Percentiles rank a stretch among this genome's conserved stretches.
Evolutionary conservation across 2,888 invertebrate species (phyloP).

Genomic region (Thereva nobilitata): DNA sequence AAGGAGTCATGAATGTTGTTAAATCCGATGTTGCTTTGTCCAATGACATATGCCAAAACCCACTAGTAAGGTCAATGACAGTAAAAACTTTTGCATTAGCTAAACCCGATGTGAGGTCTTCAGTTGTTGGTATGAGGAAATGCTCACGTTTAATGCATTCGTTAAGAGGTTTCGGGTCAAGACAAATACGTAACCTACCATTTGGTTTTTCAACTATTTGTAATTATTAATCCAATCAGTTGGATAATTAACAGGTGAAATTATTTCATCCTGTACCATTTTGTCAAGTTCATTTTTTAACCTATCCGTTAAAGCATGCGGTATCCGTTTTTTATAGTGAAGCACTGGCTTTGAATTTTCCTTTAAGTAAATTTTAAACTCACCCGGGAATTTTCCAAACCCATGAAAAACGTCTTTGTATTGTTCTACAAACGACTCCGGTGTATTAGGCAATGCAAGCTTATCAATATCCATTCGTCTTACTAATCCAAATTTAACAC

Average conservation of each 20-base stretch:
- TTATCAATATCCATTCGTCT: too few relatives aligned
- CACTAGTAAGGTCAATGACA: constrained; percentile 35
- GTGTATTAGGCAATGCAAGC: neutral
- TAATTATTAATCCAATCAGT: constrained; percentile 44
- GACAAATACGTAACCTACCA: too few relatives aligned
- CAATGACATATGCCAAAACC: constrained; percentile 42
- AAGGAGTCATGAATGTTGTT: constrained; percentile 44
- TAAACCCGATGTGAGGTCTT: constrained; percentile 42
- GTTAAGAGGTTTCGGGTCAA: constrained; percentile 4
- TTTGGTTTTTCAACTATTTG: constrained; percentile 40
- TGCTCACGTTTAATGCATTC: constrained; percentile 45
- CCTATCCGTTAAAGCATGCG: constrained; percentile 37
- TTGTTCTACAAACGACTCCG: too few relatives aligned
- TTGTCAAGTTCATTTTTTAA: constrained; percentile 39
- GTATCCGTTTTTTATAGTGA: constrained; percentile 38
- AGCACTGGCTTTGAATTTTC: constrained; percentile 42
- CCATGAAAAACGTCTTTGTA: too few relatives aligned
- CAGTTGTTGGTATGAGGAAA: constrained; percentile 46
- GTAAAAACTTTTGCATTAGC: constrained; percentile 38
- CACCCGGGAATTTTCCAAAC: constrained; percentile 4
- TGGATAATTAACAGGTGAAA: constrained; percentile 42
- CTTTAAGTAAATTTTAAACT: constrained; percentile 37
- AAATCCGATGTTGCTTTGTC: constrained; percentile 42
- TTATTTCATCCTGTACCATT: constrained; percentile 40
- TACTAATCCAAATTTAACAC: too few relatives aligned